Base-by-base conservation (phyloP, 2,888 invertebrate species). In the Branchellion lobata region DNA sequence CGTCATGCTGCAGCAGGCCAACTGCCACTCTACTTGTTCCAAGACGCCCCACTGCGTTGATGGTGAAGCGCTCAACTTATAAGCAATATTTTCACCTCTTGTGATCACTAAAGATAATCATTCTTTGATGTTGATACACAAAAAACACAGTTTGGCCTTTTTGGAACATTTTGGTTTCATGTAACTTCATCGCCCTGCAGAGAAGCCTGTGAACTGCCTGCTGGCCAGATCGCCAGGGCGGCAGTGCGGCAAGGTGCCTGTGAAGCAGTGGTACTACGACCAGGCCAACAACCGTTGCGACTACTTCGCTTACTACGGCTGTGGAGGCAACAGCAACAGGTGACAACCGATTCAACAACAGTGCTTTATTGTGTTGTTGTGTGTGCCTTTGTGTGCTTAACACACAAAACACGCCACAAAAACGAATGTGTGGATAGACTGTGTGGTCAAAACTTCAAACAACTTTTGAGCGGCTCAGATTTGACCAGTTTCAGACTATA, bases 311-410 rank as follows among this genome's bases (percentile, higher is more conserved):
- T 79, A 53, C 75, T 57, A 27, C 21, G 79, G 79, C 29, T 79
- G 79, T 29, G 34, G 29, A 27, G 79, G 79, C 31, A 79, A 74
- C 51, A n/a, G 31, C 47, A 79, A 79, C 69, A 79, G 61, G 77
- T 77, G 24, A 53, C 53, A n/a, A 73, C n/a, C n/a, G n/a, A n/a
- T 33, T 1, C 18, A n/a, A 71, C 8, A 11, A 3, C 34, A 33
- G n/a, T 71, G 31, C 24, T 27, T 27, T n/a, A n/a, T n/a, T n/a
- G n/a, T n/a, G n/a, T n/a, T n/a, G n/a, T n/a, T n/a, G n/a, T n/a
- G n/a, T n/a, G 2, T 57, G n/a, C n/a, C n/a, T n/a, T n/a, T n/a
- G n/a, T n/a, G n/a, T n/a, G n/a, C n/a, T n/a, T n/a, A n/a, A n/a
- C n/a, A n/a, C n/a, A n/a, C n/a, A n/a, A n/a, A n/a, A n/a, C n/a